phyloP scores from a whole-genome alignment of 2,888 invertebrate genomes.

The Caenorhabditis virilis region DNA sequence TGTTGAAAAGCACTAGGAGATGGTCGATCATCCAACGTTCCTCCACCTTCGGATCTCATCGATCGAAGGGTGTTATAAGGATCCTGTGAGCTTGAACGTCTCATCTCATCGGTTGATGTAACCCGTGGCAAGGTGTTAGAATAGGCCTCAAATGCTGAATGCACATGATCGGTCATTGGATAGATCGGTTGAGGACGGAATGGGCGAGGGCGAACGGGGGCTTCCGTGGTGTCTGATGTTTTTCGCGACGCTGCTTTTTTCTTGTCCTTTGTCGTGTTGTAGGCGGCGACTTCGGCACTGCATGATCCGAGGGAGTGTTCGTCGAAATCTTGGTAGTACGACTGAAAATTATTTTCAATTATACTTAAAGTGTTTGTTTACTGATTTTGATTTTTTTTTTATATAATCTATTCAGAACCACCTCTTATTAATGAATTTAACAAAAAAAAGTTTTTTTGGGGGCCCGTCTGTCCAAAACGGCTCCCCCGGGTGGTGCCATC shows the following conservation, averaged over 20 bases:
- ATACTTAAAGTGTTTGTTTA: too few relatives aligned
- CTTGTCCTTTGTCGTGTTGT: conserved; percentile 50
- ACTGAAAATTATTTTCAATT: conserved; percentile 30
- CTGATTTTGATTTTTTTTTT: too few relatives aligned
- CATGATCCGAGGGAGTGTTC: conserved; percentile 63
- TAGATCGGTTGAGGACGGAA: conserved; percentile 59
- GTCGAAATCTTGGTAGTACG: conserved; percentile 52
- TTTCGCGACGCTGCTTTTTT: conserved; percentile 30
- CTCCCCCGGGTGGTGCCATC: too few relatives aligned
- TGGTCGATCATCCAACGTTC: conserved; percentile 30
- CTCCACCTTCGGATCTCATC: conserved; percentile 45
- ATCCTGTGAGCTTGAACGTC: conserved; percentile 48
- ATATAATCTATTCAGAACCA: too few relatives aligned
- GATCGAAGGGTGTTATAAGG: conserved; percentile 55
- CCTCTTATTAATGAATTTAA: too few relatives aligned
- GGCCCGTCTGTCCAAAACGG: too few relatives aligned
- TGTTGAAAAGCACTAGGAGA: conserved; percentile 55
- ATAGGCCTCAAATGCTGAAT: conserved; percentile 14
- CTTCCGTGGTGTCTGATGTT: conserved; percentile 24
- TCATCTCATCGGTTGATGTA: conserved; percentile 32
- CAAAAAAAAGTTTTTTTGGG: too few relatives aligned
- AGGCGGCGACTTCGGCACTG: conserved; percentile 68
- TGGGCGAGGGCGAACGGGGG: conserved; percentile 50
- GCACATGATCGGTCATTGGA: conserved; percentile 35
- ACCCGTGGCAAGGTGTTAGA: conserved; percentile 29